phyloP scores from a whole-genome alignment of 2,113 vertebrate genomes.

The Gymnocephalus cernua region DNA sequence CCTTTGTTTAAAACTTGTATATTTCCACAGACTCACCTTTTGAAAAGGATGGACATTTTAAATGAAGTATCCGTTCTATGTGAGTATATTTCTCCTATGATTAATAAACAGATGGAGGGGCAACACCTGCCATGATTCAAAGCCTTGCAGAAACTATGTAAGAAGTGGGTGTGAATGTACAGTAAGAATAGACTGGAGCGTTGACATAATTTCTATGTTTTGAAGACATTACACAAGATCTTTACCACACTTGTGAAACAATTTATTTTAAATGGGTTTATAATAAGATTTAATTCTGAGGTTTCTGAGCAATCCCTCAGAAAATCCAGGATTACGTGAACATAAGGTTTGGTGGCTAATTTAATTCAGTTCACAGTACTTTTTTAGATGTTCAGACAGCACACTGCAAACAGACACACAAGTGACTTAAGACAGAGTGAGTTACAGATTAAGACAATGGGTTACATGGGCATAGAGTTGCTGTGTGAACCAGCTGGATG shows the following conservation, averaged over 20 bases:
- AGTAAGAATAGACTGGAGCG: not conserved
- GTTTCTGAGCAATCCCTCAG: not conserved
- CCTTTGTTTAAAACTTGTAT: not conserved
- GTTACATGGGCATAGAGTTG: not conserved
- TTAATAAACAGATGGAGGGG: not conserved
- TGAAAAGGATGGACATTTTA: conserved; percentile 2
- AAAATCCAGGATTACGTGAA: too few species aligned
- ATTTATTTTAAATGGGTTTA: not conserved
- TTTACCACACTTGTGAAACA: not conserved
- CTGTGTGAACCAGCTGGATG: not conserved
- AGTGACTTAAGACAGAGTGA: not conserved
- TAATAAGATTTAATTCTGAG: not conserved
- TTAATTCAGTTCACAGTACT: not conserved
- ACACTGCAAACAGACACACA: not conserved
- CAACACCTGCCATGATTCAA: not conserved
- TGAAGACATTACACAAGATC: conserved; percentile 10
- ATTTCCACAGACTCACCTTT: not conserved
- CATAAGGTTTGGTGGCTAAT: not conserved
- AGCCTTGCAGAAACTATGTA: not conserved
- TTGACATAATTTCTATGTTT: not conserved
- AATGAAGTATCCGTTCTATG: not conserved
- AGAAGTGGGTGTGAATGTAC: conserved; percentile 6
- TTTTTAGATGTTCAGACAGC: not conserved
- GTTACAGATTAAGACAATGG: not conserved
- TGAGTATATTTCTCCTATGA: not conserved